phyloP scores from a whole-genome alignment of 2,888 invertebrate species.

The Nymphalis polychloros region DNA sequence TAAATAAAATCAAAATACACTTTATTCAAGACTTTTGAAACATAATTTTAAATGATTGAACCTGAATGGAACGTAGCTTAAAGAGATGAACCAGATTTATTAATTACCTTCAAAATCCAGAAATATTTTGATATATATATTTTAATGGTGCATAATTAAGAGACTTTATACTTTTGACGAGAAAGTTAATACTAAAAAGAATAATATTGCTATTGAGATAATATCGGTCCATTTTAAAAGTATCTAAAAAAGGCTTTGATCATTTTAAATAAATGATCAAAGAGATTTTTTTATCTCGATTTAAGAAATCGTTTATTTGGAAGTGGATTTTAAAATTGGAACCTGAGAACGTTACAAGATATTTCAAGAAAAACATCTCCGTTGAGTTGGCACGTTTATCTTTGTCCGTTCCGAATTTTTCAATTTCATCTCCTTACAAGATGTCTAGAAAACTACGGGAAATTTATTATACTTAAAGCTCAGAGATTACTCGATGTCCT shows the following conservation, averaged over 20 bases:
- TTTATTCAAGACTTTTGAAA: too few relatives aligned
- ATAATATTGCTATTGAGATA: background rate
- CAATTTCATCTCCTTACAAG: slow-evolving; percentile 8
- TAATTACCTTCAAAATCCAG: too few relatives aligned
- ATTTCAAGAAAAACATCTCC: background rate
- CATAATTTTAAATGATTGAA: too few relatives aligned
- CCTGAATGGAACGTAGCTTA: too few relatives aligned
- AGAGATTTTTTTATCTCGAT: background rate
- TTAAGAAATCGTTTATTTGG: background rate
- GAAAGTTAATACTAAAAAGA: background rate
- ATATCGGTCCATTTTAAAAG: background rate
- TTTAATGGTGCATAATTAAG: too few relatives aligned
- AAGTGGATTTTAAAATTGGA: background rate
- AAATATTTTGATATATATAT: too few relatives aligned
- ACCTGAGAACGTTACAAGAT: background rate
- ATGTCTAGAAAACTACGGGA: slow-evolving; percentile 21
- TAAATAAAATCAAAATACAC: too few relatives aligned
- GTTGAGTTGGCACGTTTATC: slow-evolving; percentile 8
- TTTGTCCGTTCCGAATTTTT: slow-evolving; percentile 4
- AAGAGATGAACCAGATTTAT: too few relatives aligned
- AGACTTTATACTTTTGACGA: too few relatives aligned
- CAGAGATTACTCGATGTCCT: slow-evolving; percentile 15
- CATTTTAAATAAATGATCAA: background rate
- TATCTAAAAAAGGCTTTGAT: background rate
- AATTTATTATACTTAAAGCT: slow-evolving; percentile 18